These are phyloP conservation scores for Horisme vitalbata DNA, from an alignment of 2,888 invertebrate species.

Conservation along the genomic window DNA sequence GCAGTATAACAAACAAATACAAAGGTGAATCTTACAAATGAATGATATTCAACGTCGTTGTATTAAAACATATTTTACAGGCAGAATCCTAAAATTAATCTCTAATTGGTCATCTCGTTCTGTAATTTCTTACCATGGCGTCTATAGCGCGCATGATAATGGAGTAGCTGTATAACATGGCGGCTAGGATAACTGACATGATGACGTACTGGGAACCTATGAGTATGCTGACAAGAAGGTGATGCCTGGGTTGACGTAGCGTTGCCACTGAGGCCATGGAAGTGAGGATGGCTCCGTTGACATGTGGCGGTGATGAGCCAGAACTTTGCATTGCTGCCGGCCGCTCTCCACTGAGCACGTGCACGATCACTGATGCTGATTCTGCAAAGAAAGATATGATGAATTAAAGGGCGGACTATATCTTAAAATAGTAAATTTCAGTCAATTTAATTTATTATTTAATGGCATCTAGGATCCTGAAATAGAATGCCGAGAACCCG, in stretches of 20 bases:
- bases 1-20: conserved; percentile 21
- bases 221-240: conserved; percentile 42
- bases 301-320: conserved; percentile 60
- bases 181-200: conserved; percentile 39
- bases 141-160: conserved; percentile 15
- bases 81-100: conserved; percentile 4
- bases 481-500: too few species aligned
- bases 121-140: conserved; percentile 14
- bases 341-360: conserved; percentile 90
- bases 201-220: conserved; percentile 45
- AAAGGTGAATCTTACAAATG: conserved; percentile 8
- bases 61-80: conserved; percentile 23
- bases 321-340: conserved; percentile 86
- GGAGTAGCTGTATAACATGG: conserved; percentile 33
- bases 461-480: too few species aligned
- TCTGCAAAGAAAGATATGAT: conserved; percentile 71
- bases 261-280: conserved; percentile 57
- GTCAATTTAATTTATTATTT: too few species aligned
- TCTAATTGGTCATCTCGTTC: conserved; percentile 65
- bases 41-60: conserved; percentile 32
- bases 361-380: conserved; percentile 91
- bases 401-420: too few species aligned
- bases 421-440: too few species aligned
- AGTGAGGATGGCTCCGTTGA: conserved; percentile 58
- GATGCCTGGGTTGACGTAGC: conserved; percentile 45